A percentile compares a stretch with the other conserved stretches of the same genome.
Evolutionary conservation across 2,888 invertebrate species (phyloP).

Genomic region (Dastarcus helophoroides): DNA sequence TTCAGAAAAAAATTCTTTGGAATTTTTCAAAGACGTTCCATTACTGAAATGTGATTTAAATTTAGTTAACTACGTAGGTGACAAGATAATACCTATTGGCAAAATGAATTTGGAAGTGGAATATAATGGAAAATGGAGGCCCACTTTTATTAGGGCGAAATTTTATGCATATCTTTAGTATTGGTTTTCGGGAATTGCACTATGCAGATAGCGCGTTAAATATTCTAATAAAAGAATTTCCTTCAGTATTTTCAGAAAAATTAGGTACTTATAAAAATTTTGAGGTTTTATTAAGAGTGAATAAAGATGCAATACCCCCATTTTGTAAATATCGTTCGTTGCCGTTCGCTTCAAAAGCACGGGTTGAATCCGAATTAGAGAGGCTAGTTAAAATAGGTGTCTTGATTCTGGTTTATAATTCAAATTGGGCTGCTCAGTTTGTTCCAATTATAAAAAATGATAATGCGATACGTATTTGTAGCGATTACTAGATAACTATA

Average conservation of each 20-base stretch:
- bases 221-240: not conserved
- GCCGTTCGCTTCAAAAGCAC: conserved; percentile 6
- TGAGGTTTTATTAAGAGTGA: not conserved
- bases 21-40: too few relatives aligned
- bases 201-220: not conserved
- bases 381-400: conserved; percentile 10
- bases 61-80: too few relatives aligned
- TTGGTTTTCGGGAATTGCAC: not conserved
- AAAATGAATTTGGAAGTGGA: too few relatives aligned
- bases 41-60: too few relatives aligned
- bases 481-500: conserved; percentile 19
- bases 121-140: not conserved
- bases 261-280: not conserved
- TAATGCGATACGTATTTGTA: conserved; percentile 12
- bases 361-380: conserved; percentile 10
- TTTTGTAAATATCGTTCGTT: conserved; percentile 6
- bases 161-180: not conserved
- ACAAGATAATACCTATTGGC: too few relatives aligned
- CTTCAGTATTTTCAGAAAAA: not conserved
- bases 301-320: not conserved
- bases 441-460: conserved; percentile 12
- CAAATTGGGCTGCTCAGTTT: conserved; percentile 10
- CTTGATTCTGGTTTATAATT: conserved; percentile 10
- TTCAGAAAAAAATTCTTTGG: too few relatives aligned
- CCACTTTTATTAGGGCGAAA: not conserved